Evolutionary conservation across 2,797 vertebrate genomes (phyloP), one percentile per base, ranked within the genome.

Genomic region (Neosilurus hyrtlii): DNA sequence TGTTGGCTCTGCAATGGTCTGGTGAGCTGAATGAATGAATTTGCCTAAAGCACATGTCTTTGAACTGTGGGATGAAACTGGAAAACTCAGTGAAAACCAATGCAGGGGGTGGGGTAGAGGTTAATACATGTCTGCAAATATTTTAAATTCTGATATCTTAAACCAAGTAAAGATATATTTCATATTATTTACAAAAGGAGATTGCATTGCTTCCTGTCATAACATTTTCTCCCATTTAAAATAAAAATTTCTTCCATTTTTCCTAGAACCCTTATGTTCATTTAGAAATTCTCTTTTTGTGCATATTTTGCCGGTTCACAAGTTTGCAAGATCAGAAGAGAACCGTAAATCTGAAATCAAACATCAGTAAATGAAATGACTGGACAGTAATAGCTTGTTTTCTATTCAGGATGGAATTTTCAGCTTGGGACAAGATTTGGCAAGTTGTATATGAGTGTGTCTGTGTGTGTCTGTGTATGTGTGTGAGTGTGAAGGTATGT

Each of bases 321-420:
- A 49, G 87, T 87, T 86, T 70, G 76, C 11, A 65, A 57, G 68
- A 84, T 84, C 67, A 24, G 62, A 75, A 80, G 43, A 73, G 66
- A 82, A 51, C 61, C 63, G 57, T 80, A 85, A 80, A 73, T 63
- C 52, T 70, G 65, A 74, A 86, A 82, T 86, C 72, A 84, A 82
- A 81, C 67, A 59, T 78, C 71, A 84, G 78, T 65, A 68, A 75
- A 68, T 76, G 71, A 70, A 78, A 79, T 67, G 76, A 83, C 83
- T 70, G 84, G 68, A 80, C 62, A 83, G 78, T 84, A 84, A 84
- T 88, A 80, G 81, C 68, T 82, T 81, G 66, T 80, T 88, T 88
- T 80, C 81, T 82, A 88, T 86, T 85, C 84, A 70, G 83, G 78
- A 56, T 79, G 84, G 79, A 72, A 72, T 63, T 84, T 80, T 83